A percentile compares a stretch with the other conserved stretches of the same genome.
Evolutionary conservation across 64 coral and sea anemone species (phyloP).

Genomic region (Pachyseris speciosa): DNA sequence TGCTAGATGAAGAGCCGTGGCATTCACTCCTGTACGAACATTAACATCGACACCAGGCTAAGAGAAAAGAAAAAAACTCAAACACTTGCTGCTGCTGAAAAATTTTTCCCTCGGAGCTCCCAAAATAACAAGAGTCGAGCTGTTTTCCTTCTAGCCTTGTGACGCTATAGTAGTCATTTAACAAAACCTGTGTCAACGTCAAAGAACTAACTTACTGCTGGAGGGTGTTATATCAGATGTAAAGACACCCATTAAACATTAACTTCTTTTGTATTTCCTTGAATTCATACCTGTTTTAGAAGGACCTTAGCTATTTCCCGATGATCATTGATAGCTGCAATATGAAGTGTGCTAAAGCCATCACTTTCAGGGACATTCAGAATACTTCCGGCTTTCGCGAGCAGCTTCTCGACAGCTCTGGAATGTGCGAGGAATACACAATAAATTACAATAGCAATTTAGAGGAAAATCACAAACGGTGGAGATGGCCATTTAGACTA

Average conservation of each 20-base stretch:
- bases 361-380: slow-evolving; percentile 50
- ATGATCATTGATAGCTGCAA: slow-evolving; percentile 68
- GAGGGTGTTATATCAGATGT: too few relatives aligned
- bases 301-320: slow-evolving; percentile 53
- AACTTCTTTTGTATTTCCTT: too few relatives aligned
- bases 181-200: too few relatives aligned
- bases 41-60: slow-evolving; percentile 37
- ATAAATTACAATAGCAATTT: not conserved
- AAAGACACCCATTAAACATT: too few relatives aligned
- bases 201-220: too few relatives aligned
- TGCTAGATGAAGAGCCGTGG: slow-evolving; percentile 45
- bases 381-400: slow-evolving; percentile 16
- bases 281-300: slow-evolving; percentile 11
- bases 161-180: too few relatives aligned
- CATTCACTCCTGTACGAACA: not conserved
- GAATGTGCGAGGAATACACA: not conserved
- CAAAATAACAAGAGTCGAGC: too few relatives aligned
- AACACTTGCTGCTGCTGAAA: too few relatives aligned
- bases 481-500: too few relatives aligned
- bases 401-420: slow-evolving; percentile 45
- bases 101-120: too few relatives aligned
- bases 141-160: too few relatives aligned
- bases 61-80: not conserved
- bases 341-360: slow-evolving; percentile 60
- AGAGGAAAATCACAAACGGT: too few relatives aligned